Evolutionary conservation across 2,888 invertebrate species (phyloP).

Genomic region (Ormyrus nitidulus): DNA sequence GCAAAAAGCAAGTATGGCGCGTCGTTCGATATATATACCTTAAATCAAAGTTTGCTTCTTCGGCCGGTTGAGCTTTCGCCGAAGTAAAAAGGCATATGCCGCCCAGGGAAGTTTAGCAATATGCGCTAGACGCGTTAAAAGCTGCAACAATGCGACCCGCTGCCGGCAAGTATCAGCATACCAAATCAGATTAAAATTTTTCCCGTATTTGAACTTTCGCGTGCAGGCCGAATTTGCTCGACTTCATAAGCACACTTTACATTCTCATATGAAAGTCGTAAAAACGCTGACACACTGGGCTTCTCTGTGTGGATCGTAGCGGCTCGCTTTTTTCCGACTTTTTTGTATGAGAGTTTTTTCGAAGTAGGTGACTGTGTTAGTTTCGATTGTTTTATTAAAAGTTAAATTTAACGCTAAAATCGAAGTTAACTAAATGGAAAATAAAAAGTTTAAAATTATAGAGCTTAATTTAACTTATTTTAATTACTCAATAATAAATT

Average conservation of each 20-base stretch:
- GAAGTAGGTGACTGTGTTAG: too few relatives aligned
- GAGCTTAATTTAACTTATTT: too few relatives aligned
- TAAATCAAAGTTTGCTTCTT: conserved; percentile 11
- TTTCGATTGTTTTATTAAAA: too few relatives aligned
- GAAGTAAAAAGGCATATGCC: neutral
- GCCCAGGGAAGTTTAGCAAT: conserved; percentile 14
- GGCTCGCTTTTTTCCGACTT: too few relatives aligned
- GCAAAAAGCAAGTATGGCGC: conserved; percentile 6
- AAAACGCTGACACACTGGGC: too few relatives aligned
- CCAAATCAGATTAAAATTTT: conserved; percentile 58
- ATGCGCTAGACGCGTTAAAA: conserved; percentile 5
- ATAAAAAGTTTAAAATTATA: too few relatives aligned
- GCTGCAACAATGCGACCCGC: neutral
- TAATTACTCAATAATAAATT: too few relatives aligned
- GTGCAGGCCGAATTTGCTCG: neutral
- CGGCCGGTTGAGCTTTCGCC: neutral
- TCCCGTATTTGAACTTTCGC: conserved; percentile 16
- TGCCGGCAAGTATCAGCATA: conserved; percentile 57
- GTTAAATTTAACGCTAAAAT: too few relatives aligned
- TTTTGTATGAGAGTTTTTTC: too few relatives aligned
- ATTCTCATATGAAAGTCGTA: neutral
- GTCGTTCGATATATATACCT: neutral
- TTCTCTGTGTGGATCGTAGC: too few relatives aligned
- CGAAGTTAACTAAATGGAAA: too few relatives aligned
- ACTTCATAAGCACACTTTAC: conserved; percentile 1